These are phyloP conservation scores for Ochropleura plecta DNA, from an alignment of 2,888 invertebrate species.

Conservation along the genomic window DNA sequence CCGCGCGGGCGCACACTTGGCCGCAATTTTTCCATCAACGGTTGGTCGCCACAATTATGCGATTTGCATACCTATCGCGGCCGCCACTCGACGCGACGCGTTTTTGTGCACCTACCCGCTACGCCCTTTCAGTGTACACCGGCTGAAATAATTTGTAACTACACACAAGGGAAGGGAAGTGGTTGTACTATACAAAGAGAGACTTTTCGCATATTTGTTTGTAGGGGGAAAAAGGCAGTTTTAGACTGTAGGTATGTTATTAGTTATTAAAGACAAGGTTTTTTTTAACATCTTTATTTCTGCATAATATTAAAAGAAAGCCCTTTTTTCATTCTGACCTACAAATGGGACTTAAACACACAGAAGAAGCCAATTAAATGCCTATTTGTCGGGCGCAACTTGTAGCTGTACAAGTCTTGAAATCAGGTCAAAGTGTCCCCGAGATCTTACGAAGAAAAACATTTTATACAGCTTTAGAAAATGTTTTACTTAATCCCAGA, in stretches of 20 bases:
- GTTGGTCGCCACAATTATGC: slow-evolving; percentile 76
- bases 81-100: slow-evolving; percentile 62
- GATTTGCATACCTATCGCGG: slow-evolving; percentile 81
- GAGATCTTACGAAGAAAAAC: slow-evolving; percentile 21
- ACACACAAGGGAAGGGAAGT: slow-evolving; percentile 51
- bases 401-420: slow-evolving; percentile 30
- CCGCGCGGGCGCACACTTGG: slow-evolving; percentile 63
- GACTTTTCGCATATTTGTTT: slow-evolving; percentile 4
- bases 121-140: slow-evolving; percentile 66
- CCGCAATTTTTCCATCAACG: slow-evolving; percentile 65
- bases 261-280: no score
- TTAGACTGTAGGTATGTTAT: no score
- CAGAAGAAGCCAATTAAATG: slow-evolving; percentile 30
- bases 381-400: slow-evolving; percentile 20
- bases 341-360: slow-evolving; percentile 14
- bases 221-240: background rate
- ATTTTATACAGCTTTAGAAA: slow-evolving; percentile 23
- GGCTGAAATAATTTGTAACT: slow-evolving; percentile 60
- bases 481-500: slow-evolving; percentile 15
- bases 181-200: slow-evolving; percentile 26
- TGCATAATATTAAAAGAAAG: no score
- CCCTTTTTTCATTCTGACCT: background rate
- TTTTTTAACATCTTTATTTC: no score
- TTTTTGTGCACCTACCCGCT: slow-evolving; percentile 59
- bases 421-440: slow-evolving; percentile 41